These are phyloP conservation scores for Cotesia chilonis DNA, from an alignment of 1,140 invertebrate genomes.

Conservation along the genomic window DNA sequence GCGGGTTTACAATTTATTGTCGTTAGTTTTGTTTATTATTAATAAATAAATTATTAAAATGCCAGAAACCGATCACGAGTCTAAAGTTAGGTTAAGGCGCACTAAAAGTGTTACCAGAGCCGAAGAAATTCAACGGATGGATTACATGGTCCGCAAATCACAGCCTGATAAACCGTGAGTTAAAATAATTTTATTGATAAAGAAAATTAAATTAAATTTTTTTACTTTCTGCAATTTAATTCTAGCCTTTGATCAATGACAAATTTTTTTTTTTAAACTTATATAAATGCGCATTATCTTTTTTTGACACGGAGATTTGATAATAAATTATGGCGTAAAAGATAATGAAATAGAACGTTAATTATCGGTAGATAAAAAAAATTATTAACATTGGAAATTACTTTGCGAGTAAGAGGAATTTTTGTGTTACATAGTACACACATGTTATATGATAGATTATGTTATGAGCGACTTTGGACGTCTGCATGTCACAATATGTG, in stretches of 20 bases:
- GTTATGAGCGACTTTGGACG: no score
- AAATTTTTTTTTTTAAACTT: no score
- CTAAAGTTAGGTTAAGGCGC: constrained; percentile 72
- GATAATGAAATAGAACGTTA: background rate
- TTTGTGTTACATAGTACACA: no score
- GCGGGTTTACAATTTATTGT: background rate
- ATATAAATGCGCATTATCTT: no score
- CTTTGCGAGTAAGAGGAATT: background rate
- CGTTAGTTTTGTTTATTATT: background rate
- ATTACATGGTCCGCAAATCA: constrained; percentile 78
- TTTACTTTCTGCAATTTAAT: background rate
- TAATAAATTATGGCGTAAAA: no score
- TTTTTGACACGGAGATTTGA: no score
- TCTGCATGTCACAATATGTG: no score
- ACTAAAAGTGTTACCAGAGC: constrained; percentile 86
- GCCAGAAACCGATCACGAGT: constrained; percentile 52
- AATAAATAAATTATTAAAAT: constrained; percentile 31
- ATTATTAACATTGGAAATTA: background rate
- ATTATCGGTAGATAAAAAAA: no score
- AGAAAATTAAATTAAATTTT: background rate
- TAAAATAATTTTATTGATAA: constrained; percentile 20
- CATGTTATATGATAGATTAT: no score
- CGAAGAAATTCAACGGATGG: constrained; percentile 84
- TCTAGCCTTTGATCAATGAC: no score
- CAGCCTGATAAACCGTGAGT: constrained; percentile 91